Percentiles rank a stretch among this genome's conserved stretches.
Conservation (phyloP, 1,140 invertebrate species). For the Drosophila varians region DNA sequence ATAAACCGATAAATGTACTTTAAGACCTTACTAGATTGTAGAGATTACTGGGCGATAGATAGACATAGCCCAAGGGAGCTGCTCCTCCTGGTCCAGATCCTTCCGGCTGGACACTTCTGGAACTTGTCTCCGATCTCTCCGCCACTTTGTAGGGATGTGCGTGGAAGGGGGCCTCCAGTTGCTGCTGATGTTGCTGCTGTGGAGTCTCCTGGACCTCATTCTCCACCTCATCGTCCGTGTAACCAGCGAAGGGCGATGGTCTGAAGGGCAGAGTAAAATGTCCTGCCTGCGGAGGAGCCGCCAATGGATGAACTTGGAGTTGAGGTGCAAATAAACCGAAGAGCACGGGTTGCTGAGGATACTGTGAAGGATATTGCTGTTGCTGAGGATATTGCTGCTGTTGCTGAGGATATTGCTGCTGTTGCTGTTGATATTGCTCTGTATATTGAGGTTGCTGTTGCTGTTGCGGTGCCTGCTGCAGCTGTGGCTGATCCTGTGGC, state of each 20-base stretch:
- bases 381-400: neutral
- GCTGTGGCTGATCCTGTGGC: slow-evolving; percentile 10
- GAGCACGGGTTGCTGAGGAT: slow-evolving; percentile 7
- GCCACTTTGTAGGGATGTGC: slow-evolving; percentile 7
- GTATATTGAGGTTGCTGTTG: neutral
- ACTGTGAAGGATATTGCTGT: neutral
- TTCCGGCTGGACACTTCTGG: neutral
- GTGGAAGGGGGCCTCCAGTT: slow-evolving; percentile 16
- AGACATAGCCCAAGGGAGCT: slow-evolving; percentile 16
- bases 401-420: neutral
- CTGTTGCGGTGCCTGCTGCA: neutral
- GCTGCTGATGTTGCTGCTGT: neutral
- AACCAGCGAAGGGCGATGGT: slow-evolving; percentile 40
- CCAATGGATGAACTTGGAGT: neutral
- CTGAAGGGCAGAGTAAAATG: slow-evolving; percentile 38
- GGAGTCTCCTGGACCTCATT: neutral
- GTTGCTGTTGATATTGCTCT: no score
- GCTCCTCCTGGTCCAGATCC: neutral
- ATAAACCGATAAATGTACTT: neutral
- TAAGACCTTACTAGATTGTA: slow-evolving; percentile 52
- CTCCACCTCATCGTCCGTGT: slow-evolving; percentile 25
- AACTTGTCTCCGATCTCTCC: neutral
- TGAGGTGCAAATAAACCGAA: slow-evolving; percentile 29
- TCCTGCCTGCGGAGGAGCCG: slow-evolving; percentile 10
- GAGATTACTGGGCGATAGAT: slow-evolving; percentile 34